Evolutionary conservation across 2,888 invertebrate species (phyloP).

Genomic region (Lithosia quadra): DNA sequence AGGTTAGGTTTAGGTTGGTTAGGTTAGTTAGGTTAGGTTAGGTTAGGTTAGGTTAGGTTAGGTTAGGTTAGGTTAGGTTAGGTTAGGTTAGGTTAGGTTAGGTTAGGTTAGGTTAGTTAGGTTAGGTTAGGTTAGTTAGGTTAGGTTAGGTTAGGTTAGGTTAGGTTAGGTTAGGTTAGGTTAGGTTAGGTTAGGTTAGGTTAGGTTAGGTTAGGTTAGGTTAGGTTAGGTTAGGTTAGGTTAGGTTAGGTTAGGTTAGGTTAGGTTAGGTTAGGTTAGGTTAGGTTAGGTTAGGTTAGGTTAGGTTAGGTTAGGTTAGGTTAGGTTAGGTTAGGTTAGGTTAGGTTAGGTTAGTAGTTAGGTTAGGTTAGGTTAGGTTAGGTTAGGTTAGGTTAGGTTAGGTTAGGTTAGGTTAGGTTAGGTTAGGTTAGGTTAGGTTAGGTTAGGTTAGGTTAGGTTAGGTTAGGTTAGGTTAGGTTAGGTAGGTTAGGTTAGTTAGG

Average conservation of each 20-base stretch:
- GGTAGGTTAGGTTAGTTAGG: too few species aligned
- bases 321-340: conserved; percentile 29
- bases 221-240: conserved; percentile 45
- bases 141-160: conserved; percentile 30
- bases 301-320: conserved; percentile 35
- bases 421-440: conserved; percentile 19
- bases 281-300: conserved; percentile 40
- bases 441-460: conserved; percentile 20
- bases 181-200: conserved; percentile 48
- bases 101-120: conserved; percentile 33
- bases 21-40: conserved; percentile 32
- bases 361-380: conserved; percentile 32
- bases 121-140: conserved; percentile 22
- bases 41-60: conserved; percentile 30
- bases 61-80: conserved; percentile 29
- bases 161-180: conserved; percentile 38
- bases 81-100: conserved; percentile 37
- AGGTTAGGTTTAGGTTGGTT: conserved; percentile 37
- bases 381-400: conserved; percentile 24
- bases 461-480: conserved; percentile 20
- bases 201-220: conserved; percentile 45
- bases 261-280: conserved; percentile 32
- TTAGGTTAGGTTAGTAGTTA: too few species aligned
- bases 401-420: conserved; percentile 20
- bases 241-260: conserved; percentile 39